Percentiles rank a stretch among this genome's conserved stretches.
phyloP scores from a whole-genome alignment of 2,113 vertebrate genomes.

The Psettodes erumei region DNA sequence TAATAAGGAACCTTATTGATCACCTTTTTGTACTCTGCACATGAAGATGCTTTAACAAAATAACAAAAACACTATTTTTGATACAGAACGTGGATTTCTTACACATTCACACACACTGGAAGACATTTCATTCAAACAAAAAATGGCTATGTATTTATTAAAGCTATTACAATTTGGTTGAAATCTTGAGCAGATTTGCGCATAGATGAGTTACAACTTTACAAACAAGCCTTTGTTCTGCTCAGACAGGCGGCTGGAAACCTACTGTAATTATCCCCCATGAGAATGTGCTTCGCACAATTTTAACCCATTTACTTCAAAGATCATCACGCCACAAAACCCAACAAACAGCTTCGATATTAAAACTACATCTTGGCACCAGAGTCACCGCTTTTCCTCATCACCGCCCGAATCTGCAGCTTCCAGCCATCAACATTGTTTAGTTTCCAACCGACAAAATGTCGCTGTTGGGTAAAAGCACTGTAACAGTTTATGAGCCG shows the following conservation, averaged over 20 bases:
- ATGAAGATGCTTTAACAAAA: neutral
- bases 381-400: slow-evolving; percentile 27
- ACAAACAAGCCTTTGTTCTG: slow-evolving; percentile 64
- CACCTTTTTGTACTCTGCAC: neutral
- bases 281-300: slow-evolving; percentile 51
- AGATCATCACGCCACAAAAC: slow-evolving; percentile 57
- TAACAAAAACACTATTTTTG: slow-evolving; percentile 2
- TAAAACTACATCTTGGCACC: slow-evolving; percentile 53
- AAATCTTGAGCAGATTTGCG: slow-evolving; percentile 55
- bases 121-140: slow-evolving; percentile 36
- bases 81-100: neutral
- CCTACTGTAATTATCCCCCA: slow-evolving; percentile 58
- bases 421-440: slow-evolving; percentile 46
- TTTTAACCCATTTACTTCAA: slow-evolving; percentile 63
- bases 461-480: slow-evolving; percentile 24
- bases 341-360: slow-evolving; percentile 45
- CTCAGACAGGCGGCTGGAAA: slow-evolving; percentile 60
- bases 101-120: neutral
- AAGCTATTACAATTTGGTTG: slow-evolving; percentile 38
- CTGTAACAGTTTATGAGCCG: slow-evolving; percentile 15
- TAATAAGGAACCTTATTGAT: slow-evolving; percentile 5
- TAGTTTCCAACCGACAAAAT: slow-evolving; percentile 44
- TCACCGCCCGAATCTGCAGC: slow-evolving; percentile 25
- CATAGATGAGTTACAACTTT: slow-evolving; percentile 56
- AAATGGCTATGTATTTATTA: slow-evolving; percentile 27